Evolutionary conservation across 1,140 invertebrate genomes (phyloP), one percentile per base, ranked within the genome.

Genomic region (Bombus soroeensis): DNA sequence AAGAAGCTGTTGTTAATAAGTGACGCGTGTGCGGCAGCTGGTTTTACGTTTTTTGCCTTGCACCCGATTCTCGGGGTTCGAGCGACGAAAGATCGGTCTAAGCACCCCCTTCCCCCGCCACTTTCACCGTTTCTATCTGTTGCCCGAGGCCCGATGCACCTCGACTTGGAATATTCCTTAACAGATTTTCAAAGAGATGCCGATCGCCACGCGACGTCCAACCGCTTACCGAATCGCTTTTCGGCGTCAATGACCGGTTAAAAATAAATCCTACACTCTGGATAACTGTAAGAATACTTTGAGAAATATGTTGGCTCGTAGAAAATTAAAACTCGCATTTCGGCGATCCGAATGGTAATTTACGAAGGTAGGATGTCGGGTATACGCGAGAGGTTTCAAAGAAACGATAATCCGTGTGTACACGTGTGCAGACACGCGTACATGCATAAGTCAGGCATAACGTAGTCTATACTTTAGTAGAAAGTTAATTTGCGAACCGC

Each of bases 11-110:
- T 92, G 91, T 92, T 92, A 93, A 91, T 93, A 93, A 93, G 88
- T 92, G 93, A 93, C 93, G 93, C 93, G 93, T 93, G 92, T 93
- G 91, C 91, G 92, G 92, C 93, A 93, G 92, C 93, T 93, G 93
- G 89, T 92, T 92, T 93, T 83, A 91, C 87, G 87, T 91, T 93
- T 93, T 93, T 93, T 93, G 70, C 62, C 41, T 53, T 32, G 75
- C 81, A 87, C 87, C 86, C 91, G 87, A 90, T 92, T 91, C 89
- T 92, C 88, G 85, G 80, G 89, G 82, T 88, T 90, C 84, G 86
- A 91, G 83, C 89, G 91, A 92, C 91, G 91, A 93, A 92, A 91
- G 89, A 89, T 89, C 85, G 66, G 64, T 84, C 77, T 71, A 86
- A 81, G 81, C 84, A 77, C 82, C 87, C 87, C 73, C 74, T 78